Conservation (phyloP, 2,113 vertebrate genomes). For the Datnioides undecimradiatus region DNA sequence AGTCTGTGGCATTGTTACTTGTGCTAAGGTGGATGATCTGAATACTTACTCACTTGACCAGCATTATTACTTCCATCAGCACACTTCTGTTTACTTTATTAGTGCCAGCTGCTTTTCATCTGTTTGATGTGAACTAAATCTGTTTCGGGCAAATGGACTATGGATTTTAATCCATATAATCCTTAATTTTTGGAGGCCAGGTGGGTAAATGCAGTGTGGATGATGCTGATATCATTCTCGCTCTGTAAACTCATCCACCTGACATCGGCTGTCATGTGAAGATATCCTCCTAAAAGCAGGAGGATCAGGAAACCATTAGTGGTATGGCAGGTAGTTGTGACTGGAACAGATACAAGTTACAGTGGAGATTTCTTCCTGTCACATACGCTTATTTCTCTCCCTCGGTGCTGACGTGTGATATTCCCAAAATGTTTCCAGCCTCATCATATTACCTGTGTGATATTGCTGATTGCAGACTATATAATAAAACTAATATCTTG, state of each 20-base stretch:
- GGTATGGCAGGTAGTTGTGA: neutral
- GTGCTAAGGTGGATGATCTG: too few species aligned
- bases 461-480: too few species aligned
- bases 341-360: neutral
- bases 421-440: too few species aligned
- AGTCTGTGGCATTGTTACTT: too few species aligned
- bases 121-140: neutral
- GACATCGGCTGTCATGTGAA: neutral
- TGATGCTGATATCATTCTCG: neutral
- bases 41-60: too few species aligned
- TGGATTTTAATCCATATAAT: neutral
- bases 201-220: neutral
- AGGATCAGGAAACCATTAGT: conserved; percentile 13
- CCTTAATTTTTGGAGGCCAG: neutral
- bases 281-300: neutral
- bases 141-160: neutral
- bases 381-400: neutral
- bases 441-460: too few species aligned
- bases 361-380: neutral
- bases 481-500: too few species aligned
- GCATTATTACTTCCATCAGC: too few species aligned
- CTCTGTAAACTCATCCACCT: neutral
- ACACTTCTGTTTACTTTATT: neutral
- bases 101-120: neutral
- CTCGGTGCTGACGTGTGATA: too few species aligned